These are phyloP conservation scores for Micronycteris hirsuta DNA, from an alignment of 2,113 vertebrate species.

Conservation along the genomic window DNA sequence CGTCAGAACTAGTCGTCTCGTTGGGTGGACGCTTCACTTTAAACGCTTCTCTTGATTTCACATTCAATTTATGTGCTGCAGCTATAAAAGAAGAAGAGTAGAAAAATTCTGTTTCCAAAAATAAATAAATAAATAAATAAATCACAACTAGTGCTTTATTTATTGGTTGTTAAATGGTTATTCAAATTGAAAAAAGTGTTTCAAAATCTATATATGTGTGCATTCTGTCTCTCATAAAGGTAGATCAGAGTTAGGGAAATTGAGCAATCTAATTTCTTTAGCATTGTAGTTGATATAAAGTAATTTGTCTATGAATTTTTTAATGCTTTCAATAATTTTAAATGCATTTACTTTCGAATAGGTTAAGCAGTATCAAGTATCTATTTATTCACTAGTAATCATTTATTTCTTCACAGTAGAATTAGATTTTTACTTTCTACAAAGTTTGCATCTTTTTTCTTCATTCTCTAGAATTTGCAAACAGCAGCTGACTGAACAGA, in stretches of 20 bases:
- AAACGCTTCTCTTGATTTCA: neutral
- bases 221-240: neutral
- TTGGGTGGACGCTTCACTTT: neutral
- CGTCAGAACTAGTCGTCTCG: neutral
- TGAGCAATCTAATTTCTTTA: neutral
- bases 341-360: neutral
- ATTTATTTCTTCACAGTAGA: neutral
- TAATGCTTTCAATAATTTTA: neutral
- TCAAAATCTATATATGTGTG: neutral
- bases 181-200: neutral
- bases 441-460: neutral
- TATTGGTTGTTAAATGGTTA: neutral
- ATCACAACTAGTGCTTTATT: neutral
- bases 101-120: neutral
- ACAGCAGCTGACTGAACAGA: neutral
- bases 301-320: neutral
- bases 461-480: neutral
- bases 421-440: neutral
- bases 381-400: neutral
- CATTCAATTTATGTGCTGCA: neutral
- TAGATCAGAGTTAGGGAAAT: neutral
- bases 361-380: neutral
- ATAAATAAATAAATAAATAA: neutral
- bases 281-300: neutral
- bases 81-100: neutral